Evolutionary conservation across 2,113 vertebrate genomes (phyloP).

Genomic region (Podarcis muralis): DNA sequence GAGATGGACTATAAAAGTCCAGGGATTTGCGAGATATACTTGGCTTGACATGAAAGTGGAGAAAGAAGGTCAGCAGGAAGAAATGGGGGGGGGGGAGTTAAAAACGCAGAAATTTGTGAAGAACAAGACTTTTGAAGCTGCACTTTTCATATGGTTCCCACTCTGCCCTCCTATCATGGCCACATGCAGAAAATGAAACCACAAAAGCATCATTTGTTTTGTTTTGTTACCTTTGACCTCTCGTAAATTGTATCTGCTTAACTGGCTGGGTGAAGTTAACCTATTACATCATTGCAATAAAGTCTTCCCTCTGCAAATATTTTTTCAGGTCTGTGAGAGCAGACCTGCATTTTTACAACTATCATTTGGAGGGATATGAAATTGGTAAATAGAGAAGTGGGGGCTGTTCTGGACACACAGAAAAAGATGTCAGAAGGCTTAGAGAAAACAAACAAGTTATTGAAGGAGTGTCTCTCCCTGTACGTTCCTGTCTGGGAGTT

Average conservation of each 20-base stretch:
- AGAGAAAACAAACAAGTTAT: too few species aligned
- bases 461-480: too few species aligned
- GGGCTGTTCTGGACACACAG: background rate
- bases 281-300: background rate
- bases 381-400: background rate
- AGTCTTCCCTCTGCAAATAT: background rate
- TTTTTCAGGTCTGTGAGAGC: background rate
- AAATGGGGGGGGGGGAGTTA: background rate
- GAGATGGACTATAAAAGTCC: conserved; percentile 23
- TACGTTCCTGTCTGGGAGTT: too few species aligned
- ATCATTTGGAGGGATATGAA: too few species aligned
- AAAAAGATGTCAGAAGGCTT: too few species aligned
- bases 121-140: conserved; percentile 20
- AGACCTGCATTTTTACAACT: too few species aligned
- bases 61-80: background rate
- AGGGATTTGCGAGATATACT: conserved; percentile 23
- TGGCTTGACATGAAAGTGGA: conserved; percentile 40
- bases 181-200: background rate
- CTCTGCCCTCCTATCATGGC: conserved; percentile 21
- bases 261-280: conserved; percentile 20
- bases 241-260: conserved; percentile 29
- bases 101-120: conserved; percentile 20
- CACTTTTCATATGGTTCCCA: conserved; percentile 31
- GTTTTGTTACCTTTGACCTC: conserved; percentile 11
- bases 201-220: conserved; percentile 4